Percentiles rank a stretch among this genome's conserved stretches.
phyloP scores from a whole-genome alignment of 2,797 vertebrate species.

The Gorsachius magnificus region DNA sequence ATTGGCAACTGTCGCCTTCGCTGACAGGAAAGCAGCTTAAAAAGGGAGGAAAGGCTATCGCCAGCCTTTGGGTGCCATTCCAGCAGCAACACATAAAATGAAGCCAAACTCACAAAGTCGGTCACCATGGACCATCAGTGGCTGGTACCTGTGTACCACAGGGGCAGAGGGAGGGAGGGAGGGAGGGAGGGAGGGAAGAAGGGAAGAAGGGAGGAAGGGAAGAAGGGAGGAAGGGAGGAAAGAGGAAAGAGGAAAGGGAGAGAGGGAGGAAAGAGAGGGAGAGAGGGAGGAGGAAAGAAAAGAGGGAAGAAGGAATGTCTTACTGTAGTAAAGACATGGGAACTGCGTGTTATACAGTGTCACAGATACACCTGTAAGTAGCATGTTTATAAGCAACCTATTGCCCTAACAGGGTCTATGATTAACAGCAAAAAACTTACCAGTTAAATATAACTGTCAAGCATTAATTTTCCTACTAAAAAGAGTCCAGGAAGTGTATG shows the following conservation, averaged over 20 bases:
- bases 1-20: neutral
- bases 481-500: neutral
- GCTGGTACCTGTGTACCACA: neutral
- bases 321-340: neutral
- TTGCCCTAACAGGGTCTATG: neutral
- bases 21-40: neutral
- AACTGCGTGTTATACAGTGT: neutral
- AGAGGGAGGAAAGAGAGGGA: no score
- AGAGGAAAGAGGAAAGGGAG: rapidly evolving
- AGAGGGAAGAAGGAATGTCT: neutral
- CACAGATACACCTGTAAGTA: neutral
- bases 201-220: neutral
- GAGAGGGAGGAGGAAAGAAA: neutral
- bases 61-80: neutral
- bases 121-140: neutral
- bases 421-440: neutral
- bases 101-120: neutral
- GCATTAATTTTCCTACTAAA: neutral
- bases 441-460: neutral
- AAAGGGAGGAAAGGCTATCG: neutral
- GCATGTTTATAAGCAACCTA: neutral
- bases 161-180: no score
- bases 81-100: neutral
- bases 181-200: no score
- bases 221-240: no score